Evolutionary conservation across 1,140 invertebrate species (phyloP).

Genomic region (Drosophila elegans): DNA sequence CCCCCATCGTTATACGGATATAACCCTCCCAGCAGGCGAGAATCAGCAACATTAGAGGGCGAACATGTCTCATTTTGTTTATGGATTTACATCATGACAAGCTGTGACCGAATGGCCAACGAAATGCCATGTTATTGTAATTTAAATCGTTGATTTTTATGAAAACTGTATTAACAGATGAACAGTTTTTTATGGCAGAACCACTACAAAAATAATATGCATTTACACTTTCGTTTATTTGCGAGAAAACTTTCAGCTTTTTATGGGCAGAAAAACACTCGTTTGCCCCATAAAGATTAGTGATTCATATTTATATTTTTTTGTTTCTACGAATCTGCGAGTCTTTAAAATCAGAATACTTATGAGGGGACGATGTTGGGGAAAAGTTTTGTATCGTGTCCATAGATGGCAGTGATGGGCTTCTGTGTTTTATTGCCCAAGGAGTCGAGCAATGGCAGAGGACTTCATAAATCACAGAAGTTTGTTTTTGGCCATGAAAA

Average conservation of each 20-base stretch:
- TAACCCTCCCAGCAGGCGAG: conserved; percentile 38
- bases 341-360: conserved; percentile 73
- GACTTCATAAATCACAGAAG: conserved; percentile 83
- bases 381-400: conserved; percentile 62
- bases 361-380: conserved; percentile 1
- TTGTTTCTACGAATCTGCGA: conserved; percentile 25
- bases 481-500: conserved; percentile 79
- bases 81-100: conserved; percentile 71
- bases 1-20: conserved; percentile 21
- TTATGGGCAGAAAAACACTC: conserved; percentile 38
- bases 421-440: conserved; percentile 74
- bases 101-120: conserved; percentile 55
- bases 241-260: conserved; percentile 30
- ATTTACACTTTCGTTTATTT: conserved; percentile 54
- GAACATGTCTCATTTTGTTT: conserved; percentile 70
- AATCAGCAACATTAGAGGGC: conserved; percentile 54
- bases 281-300: conserved; percentile 42
- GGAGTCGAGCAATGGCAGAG: conserved; percentile 60
- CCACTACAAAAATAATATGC: conserved; percentile 22
- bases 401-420: conserved; percentile 52
- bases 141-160: conserved; percentile 71
- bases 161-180: conserved; percentile 66
- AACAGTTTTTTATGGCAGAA: conserved; percentile 50
- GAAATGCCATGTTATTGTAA: conserved; percentile 47
- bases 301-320: conserved; percentile 24